phyloP scores from a whole-genome alignment of 2,888 invertebrate genomes.

The Hypercompe scribonia region DNA sequence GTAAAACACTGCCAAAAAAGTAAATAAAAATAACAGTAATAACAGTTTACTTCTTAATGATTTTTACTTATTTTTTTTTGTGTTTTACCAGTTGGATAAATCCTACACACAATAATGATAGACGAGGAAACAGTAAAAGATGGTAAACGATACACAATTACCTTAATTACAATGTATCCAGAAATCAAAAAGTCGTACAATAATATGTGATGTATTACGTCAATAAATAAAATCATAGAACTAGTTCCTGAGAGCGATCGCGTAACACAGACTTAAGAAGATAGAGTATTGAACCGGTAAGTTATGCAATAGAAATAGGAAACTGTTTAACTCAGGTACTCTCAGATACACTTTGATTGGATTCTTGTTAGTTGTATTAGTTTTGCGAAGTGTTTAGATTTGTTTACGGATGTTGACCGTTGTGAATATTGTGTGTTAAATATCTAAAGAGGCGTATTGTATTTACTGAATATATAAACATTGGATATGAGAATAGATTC shows the following conservation, averaged over 20 bases:
- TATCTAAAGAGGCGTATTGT: too few relatives aligned
- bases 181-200: conserved; percentile 18
- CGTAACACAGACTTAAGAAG: conserved; percentile 48
- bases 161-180: too few relatives aligned
- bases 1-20: too few relatives aligned
- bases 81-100: too few relatives aligned
- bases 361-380: conserved; percentile 11
- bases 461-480: too few relatives aligned
- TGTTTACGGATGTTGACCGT: not conserved
- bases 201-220: conserved; percentile 25
- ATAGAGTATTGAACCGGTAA: conserved; percentile 44
- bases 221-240: conserved; percentile 28
- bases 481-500: too few relatives aligned
- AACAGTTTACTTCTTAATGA: too few relatives aligned
- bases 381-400: not conserved
- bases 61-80: too few relatives aligned
- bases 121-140: too few relatives aligned
- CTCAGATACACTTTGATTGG: conserved; percentile 28
- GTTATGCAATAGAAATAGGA: conserved; percentile 49
- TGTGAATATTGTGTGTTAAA: not conserved
- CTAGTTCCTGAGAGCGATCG: conserved; percentile 47
- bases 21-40: too few relatives aligned
- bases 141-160: too few relatives aligned
- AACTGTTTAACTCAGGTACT: conserved; percentile 21
- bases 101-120: too few relatives aligned